Evolutionary conservation across 2,797 vertebrate species (phyloP).

Genomic region (Sardinella longiceps): DNA sequence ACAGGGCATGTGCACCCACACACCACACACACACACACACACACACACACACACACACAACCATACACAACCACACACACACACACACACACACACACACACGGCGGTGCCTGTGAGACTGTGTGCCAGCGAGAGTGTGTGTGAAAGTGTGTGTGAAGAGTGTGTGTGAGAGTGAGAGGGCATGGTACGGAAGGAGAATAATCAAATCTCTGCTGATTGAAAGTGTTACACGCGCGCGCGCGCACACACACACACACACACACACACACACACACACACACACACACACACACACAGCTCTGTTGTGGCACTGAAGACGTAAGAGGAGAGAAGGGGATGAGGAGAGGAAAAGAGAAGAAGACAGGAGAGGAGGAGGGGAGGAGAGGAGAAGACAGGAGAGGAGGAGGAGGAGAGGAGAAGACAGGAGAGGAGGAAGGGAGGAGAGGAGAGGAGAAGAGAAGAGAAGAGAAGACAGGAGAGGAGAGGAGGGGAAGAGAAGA

Average conservation of each 20-base stretch:
- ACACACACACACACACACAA: too few species aligned
- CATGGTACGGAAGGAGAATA: neutral
- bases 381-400: neutral
- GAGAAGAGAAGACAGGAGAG: neutral
- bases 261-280: neutral
- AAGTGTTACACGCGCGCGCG: constrained; percentile 1
- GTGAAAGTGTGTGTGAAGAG: neutral
- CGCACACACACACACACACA: neutral
- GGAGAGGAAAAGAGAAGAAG: too few species aligned
- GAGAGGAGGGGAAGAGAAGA: neutral
- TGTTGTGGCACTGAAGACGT: neutral
- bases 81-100: too few species aligned
- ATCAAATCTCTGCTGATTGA: neutral
- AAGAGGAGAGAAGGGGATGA: neutral
- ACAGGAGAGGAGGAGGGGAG: neutral
- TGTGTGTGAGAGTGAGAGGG: constrained; percentile 7
- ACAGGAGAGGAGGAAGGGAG: neutral
- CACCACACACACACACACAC: too few species aligned
- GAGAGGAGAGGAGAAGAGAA: neutral
- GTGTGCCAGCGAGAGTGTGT: constrained; percentile 1
- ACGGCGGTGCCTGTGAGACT: constrained; percentile 38
- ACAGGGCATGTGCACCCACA: neutral
- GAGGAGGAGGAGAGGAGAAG: too few species aligned
- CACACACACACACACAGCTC: neutral
- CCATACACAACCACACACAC: too few species aligned